Percentiles rank a stretch among this genome's conserved stretches.
Conservation (phyloP, 1,140 invertebrate genomes). For the Drosophila grimshawi region DNA sequence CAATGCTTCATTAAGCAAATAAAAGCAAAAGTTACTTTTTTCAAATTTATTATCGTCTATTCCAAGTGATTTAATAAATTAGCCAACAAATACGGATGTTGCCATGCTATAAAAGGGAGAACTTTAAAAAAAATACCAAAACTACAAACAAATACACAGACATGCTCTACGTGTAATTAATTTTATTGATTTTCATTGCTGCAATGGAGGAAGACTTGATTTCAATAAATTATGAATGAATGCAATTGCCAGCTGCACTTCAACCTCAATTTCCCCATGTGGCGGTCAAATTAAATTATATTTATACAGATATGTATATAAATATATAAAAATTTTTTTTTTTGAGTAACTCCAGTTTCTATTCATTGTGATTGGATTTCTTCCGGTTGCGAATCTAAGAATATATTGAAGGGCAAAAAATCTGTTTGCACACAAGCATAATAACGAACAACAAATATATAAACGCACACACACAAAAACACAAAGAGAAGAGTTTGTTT, state of each 20-base stretch:
- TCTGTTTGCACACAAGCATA: conserved; percentile 45
- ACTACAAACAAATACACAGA: background rate
- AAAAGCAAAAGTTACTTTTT: conserved; percentile 18
- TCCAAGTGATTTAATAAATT: background rate
- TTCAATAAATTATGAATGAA: conserved; percentile 22
- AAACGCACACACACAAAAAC: conserved; percentile 15
- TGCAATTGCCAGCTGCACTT: conserved; percentile 56
- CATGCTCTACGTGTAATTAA: conserved; percentile 23
- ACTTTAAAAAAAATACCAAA: no score
- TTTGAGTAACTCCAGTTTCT: conserved; percentile 57
- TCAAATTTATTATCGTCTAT: background rate
- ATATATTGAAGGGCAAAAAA: conserved; percentile 49
- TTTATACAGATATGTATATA: background rate
- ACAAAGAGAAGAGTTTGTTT: conserved; percentile 57
- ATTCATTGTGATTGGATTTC: no score
- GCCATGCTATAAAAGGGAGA: background rate
- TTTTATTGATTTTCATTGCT: conserved; percentile 40
- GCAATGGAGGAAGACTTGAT: conserved; percentile 6
- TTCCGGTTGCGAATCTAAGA: conserved; percentile 45
- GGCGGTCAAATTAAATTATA: conserved; percentile 62
- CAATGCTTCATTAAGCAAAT: conserved; percentile 34
- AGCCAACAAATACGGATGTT: background rate
- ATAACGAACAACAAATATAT: conserved; percentile 3
- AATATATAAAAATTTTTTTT: conserved; percentile 23
- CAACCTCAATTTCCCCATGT: conserved; percentile 63